Base-by-base conservation (phyloP, 2,888 invertebrate genomes). In the Trissolcus japonicus region DNA sequence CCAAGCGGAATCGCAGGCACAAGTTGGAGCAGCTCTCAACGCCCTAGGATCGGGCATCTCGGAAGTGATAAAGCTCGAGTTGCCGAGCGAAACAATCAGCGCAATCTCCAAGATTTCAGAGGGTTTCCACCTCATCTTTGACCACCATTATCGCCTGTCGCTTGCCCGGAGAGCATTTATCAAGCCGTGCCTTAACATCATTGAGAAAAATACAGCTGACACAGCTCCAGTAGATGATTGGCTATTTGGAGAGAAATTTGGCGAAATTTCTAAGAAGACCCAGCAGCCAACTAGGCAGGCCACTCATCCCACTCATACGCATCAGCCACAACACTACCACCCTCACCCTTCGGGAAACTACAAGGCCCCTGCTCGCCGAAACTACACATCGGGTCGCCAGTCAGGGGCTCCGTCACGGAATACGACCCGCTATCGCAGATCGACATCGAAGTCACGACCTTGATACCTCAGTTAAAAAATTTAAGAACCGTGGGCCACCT, bases 121-220 rank as follows among this genome's bases (percentile, higher is more conserved):
- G 17, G 57, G 50, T 25, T 51, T 67, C 6, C 67, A 57, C 6
- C 19, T 19, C 19, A 19, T 19, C 19, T 19, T 2, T 19, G 19
- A 11, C 4, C 25, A 16, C 40, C 9, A 16, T 4, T 13, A 4
- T 13, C 2, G 13, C 0, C 59, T 59, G 9, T 41, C 25, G 1
- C 4, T 67, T 17, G 21, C 57, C 1, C n/a, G 67, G 19, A 57
- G 67, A 13, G 67, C 67, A 14, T 59, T 57, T 50, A 50, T 67
- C 14, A 67, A 67, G 25, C 59, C 51, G 0, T 57, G 50, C 11
- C 29, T 59, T 0, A 50, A 59, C 11, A n/a, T 67, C 2, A 50
- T 67, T 11, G 59, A 51, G 1, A 67, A 41, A 41, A 50, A 46
- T 2, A 57, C 67, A 1, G 57, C 59, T 3, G 67, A 67, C 17